Evolutionary conservation across 2,113 vertebrate genomes (phyloP), one percentile per base, ranked within the genome.

Genomic region (Myiozetetes cayanensis): DNA sequence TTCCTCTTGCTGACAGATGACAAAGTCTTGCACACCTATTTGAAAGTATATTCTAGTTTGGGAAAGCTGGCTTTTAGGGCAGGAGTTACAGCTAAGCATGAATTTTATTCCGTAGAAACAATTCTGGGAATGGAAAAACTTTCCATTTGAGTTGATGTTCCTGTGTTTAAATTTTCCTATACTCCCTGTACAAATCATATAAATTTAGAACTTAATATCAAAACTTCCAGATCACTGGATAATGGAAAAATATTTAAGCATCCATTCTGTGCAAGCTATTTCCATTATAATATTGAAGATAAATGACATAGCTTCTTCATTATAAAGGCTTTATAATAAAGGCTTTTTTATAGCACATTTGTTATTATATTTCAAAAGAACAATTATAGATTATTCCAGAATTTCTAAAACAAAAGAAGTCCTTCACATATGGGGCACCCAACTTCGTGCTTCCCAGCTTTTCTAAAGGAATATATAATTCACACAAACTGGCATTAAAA

Each of bases 101-200:
- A 27, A 37, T 78, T 93, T 94, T 84, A 88, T 90, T 96, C 87
- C 96, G 88, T 15, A 93, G 72, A 86, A 95, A 90, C 65, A 93
- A 81, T 93, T 94, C 79, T 90, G 61, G 82, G 94, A 86, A 95
- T 89, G 24, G 30, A 79, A 86, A 23, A 93, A 89, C 47, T 94
- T 97, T 91, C 95, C 93, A 84, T 92, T 52, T 43, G 35, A 76
- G 55, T 71, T 74, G 72, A 90, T 74, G 72, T 71, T 63, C 13
- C 24, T 20, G 25, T 88, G 35, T 80, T 95, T 91, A 85, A 92
- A 67, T 94, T 96, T 94, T 94, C 94, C 94, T 93, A 44, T 90
- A 74, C 55, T 85, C 53, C 21, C 21, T 47, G 16, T 55, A 49
- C 15, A 47, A 96, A 90, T 71, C 43, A 80, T 70, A 88, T 55